Conservation (phyloP, 1,140 invertebrate genomes). For the Drosophila teissieri region DNA sequence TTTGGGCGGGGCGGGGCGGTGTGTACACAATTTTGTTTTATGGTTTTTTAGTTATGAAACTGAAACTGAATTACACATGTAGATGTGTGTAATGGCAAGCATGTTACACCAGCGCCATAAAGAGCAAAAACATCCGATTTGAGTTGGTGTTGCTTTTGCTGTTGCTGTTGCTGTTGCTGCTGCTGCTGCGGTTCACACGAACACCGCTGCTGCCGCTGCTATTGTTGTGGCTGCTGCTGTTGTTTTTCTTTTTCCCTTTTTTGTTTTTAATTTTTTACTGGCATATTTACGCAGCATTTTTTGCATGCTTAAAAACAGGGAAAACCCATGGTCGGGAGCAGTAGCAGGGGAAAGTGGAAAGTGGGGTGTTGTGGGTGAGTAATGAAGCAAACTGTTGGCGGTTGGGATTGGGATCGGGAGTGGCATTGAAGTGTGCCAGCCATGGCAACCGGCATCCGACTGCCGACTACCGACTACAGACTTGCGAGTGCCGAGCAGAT, state of each 20-base stretch:
- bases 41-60: constrained; percentile 81
- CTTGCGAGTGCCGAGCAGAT: constrained; percentile 43
- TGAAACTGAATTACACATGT: constrained; percentile 75
- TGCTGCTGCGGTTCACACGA: constrained; percentile 28
- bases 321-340: not conserved
- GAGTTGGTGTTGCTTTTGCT: constrained; percentile 48
- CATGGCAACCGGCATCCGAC: not conserved
- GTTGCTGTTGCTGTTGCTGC: constrained; percentile 24
- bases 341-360: too few species aligned
- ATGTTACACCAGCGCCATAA: constrained; percentile 10
- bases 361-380: constrained; percentile 5
- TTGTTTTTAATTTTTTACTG: constrained; percentile 26
- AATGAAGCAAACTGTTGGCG: constrained; percentile 51
- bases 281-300: constrained; percentile 76
- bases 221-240: constrained; percentile 28
- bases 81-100: constrained; percentile 52
- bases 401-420: constrained; percentile 55
- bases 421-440: constrained; percentile 27
- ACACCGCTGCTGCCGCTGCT: constrained; percentile 17
- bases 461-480: not conserved
- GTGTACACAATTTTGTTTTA: constrained; percentile 80
- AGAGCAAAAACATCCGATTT: constrained; percentile 52
- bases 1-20: constrained; percentile 26
- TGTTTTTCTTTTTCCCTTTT: constrained; percentile 22
- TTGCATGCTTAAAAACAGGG: constrained; percentile 44